phyloP scores from a whole-genome alignment of 2,113 vertebrate genomes.

The Cryptotis parvus region DNA sequence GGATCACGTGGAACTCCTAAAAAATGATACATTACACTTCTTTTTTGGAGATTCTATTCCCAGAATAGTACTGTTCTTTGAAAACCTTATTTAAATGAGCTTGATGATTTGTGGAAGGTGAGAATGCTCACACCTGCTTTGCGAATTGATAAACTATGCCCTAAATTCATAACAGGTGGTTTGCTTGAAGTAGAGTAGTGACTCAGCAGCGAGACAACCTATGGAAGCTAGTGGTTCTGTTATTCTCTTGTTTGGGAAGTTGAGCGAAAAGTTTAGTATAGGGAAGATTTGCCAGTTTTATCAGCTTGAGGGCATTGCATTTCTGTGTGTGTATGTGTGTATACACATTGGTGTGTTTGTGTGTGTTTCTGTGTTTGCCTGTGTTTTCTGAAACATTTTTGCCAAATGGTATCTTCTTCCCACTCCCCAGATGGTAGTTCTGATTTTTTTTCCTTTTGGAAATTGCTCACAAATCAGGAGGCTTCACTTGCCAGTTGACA shows the following conservation, averaged over 20 bases:
- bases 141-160: slow-evolving; percentile 75
- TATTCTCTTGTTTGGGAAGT: neutral
- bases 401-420: slow-evolving; percentile 87
- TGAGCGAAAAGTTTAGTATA: slow-evolving; percentile 1
- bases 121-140: slow-evolving; percentile 81
- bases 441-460: slow-evolving; percentile 84
- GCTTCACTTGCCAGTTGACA: slow-evolving; percentile 86
- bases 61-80: slow-evolving; percentile 81
- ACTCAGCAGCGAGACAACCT: slow-evolving; percentile 53
- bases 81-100: slow-evolving; percentile 77
- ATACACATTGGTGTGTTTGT: slow-evolving; percentile 76
- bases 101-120: slow-evolving; percentile 75
- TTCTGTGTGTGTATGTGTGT: slow-evolving; percentile 37
- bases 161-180: slow-evolving; percentile 77
- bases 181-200: slow-evolving; percentile 75
- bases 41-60: slow-evolving; percentile 60
- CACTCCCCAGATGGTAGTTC: slow-evolving; percentile 89
- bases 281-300: neutral
- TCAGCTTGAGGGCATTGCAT: slow-evolving; percentile 38
- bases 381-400: slow-evolving; percentile 87
- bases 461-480: slow-evolving; percentile 85
- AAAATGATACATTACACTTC: slow-evolving; percentile 75
- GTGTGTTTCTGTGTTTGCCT: slow-evolving; percentile 83
- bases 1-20: slow-evolving; percentile 70
- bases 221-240: slow-evolving; percentile 15